A percentile compares a stretch with the other conserved stretches of the same genome.
These are phyloP conservation scores for Clostera curtula DNA, from an alignment of 2,888 invertebrate species.

Conservation along the genomic window DNA sequence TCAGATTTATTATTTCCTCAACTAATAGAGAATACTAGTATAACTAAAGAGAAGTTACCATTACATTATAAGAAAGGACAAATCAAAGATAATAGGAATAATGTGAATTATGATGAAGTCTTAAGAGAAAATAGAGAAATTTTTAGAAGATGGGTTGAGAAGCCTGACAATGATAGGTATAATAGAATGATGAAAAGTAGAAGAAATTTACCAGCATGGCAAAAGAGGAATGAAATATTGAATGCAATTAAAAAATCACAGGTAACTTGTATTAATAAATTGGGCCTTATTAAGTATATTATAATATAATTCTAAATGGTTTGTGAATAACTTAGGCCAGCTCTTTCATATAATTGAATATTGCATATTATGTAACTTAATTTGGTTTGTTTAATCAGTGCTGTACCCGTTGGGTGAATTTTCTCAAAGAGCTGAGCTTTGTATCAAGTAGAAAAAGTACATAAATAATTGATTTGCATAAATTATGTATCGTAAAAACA, in stretches of 20 bases:
- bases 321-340: too few species aligned
- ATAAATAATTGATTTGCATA: too few species aligned
- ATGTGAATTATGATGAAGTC: constrained; percentile 68
- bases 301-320: too few species aligned
- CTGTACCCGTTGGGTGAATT: too few species aligned
- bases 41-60: constrained; percentile 49
- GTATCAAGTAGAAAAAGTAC: too few species aligned
- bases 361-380: too few species aligned
- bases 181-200: constrained; percentile 78
- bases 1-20: constrained; percentile 77
- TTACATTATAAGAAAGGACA: constrained; percentile 80
- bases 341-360: too few species aligned
- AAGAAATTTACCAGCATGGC: constrained; percentile 83
- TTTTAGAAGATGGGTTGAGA: constrained; percentile 76
- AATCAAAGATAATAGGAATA: constrained; percentile 66
- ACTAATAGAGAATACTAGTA: constrained; percentile 52
- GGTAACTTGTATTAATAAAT: constrained; percentile 30
- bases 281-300: background rate
- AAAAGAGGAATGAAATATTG: constrained; percentile 80
- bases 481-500: too few species aligned
- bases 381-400: too few species aligned
- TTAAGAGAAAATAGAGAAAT: constrained; percentile 77
- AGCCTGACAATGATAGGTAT: constrained; percentile 76
- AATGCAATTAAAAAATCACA: constrained; percentile 77
- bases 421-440: too few species aligned